Percentiles rank a stretch among this genome's conserved stretches.
Evolutionary conservation across 2,888 invertebrate species (phyloP).

Genomic region (Tolmerus cingulatus): DNA sequence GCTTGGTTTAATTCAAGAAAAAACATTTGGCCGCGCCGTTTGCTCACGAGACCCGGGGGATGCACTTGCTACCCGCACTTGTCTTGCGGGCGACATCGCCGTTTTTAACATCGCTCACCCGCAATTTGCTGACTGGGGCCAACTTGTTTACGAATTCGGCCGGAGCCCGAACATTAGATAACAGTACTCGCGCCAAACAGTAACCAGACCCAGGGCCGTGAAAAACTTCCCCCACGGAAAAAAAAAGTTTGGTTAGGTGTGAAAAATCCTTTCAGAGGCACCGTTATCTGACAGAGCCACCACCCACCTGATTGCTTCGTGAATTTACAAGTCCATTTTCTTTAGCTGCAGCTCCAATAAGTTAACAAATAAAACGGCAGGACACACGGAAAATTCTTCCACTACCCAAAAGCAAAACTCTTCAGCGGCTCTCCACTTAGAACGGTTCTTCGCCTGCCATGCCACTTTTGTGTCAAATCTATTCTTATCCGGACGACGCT

Average conservation of each 20-base stretch:
- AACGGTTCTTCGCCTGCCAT: slow-evolving; percentile 33
- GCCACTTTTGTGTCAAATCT: slow-evolving; percentile 35
- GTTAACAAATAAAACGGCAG: neutral
- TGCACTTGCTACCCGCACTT: neutral
- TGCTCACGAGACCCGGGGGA: neutral
- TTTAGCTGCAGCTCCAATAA: neutral
- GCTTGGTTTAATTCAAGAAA: neutral
- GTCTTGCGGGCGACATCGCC: neutral
- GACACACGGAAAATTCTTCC: neutral
- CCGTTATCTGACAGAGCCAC: slow-evolving; percentile 3
- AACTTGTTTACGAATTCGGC: slow-evolving; percentile 1
- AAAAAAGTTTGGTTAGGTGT: slow-evolving; percentile 30
- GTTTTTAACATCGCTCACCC: neutral
- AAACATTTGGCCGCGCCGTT: neutral
- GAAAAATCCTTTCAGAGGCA: neutral
- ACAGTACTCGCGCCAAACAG: slow-evolving; percentile 23
- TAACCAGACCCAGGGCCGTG: neutral
- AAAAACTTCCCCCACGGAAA: neutral
- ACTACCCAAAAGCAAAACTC: neutral
- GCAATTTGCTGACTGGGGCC: neutral
- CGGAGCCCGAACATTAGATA: neutral
- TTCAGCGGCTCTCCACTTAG: neutral
- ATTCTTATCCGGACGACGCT: slow-evolving; percentile 34
- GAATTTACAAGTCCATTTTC: slow-evolving; percentile 18
- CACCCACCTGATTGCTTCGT: slow-evolving; percentile 4